These are phyloP conservation scores for Scrobipalpa costella DNA, from an alignment of 2,888 invertebrate species.

Conservation along the genomic window DNA sequence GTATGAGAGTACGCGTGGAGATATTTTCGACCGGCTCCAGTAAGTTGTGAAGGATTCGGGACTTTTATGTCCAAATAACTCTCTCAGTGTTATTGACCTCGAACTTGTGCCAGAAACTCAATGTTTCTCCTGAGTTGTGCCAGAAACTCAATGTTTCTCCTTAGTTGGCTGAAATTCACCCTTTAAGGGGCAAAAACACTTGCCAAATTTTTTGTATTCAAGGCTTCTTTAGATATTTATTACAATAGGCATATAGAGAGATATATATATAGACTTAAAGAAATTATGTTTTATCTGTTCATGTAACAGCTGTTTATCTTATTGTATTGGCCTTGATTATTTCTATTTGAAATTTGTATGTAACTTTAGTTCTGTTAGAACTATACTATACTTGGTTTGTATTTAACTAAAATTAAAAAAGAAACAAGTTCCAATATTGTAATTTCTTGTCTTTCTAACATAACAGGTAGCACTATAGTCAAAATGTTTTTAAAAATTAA, in stretches of 20 bases:
- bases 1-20: slow-evolving; percentile 30
- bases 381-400: no score
- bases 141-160: slow-evolving; percentile 22
- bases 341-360: no score
- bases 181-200: background rate
- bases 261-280: background rate
- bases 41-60: background rate
- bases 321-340: no score
- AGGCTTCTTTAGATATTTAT: background rate
- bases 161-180: slow-evolving; percentile 1
- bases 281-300: no score
- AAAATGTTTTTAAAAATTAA: no score
- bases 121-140: slow-evolving; percentile 13
- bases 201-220: background rate
- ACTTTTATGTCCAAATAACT: background rate
- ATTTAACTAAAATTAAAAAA: no score
- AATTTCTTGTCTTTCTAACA: no score
- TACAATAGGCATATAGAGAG: background rate
- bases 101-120: slow-evolving; percentile 19
- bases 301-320: no score
- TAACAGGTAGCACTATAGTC: no score
- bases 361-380: no score
- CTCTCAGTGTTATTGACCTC: slow-evolving; percentile 21
- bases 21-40: slow-evolving; percentile 25
- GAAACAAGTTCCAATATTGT: no score